Evolutionary conservation across 1,140 invertebrate genomes (phyloP).

Genomic region (Hycleus cichorii): DNA sequence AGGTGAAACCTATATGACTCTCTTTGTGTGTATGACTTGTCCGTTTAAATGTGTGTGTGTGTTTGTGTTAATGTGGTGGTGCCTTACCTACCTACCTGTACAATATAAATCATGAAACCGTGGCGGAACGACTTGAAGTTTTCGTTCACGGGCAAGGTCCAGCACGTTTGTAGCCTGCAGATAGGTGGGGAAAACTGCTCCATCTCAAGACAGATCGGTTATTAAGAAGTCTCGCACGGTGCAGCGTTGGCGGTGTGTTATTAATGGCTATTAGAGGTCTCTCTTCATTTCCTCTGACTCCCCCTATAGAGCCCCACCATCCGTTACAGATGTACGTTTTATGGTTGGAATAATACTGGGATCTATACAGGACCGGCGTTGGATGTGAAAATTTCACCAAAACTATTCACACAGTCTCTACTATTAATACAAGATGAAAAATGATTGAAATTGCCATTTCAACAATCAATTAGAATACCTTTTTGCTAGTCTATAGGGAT

Average conservation of each 20-base stretch:
- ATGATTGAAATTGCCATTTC: no score
- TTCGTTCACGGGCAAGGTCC: conserved; percentile 16
- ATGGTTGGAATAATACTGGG: no score
- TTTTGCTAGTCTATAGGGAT: background rate
- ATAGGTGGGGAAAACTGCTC: conserved; percentile 6
- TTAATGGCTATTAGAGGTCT: conserved; percentile 34
- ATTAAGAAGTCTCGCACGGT: conserved; percentile 34
- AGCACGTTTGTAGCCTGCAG: conserved; percentile 9
- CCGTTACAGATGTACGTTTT: no score
- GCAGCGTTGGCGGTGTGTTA: conserved; percentile 35
- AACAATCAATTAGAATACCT: background rate
- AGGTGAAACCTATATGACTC: background rate
- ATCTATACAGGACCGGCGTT: background rate
- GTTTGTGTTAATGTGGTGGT: conserved; percentile 3
- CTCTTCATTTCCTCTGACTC: conserved; percentile 16
- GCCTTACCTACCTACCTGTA: background rate
- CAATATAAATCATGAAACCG: conserved; percentile 9
- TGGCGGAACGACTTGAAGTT: conserved; percentile 7
- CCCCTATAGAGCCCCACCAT: conserved; percentile 1
- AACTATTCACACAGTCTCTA: background rate
- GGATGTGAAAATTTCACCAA: background rate
- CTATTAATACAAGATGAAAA: no score
- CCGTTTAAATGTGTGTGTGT: background rate
- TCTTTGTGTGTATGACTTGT: no score
- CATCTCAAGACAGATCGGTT: conserved; percentile 30